Evolutionary conservation across 64 coral and sea anemone genomes (phyloP), one percentile per base, ranked within the genome.

Genomic region (Orbicella faveolata): DNA sequence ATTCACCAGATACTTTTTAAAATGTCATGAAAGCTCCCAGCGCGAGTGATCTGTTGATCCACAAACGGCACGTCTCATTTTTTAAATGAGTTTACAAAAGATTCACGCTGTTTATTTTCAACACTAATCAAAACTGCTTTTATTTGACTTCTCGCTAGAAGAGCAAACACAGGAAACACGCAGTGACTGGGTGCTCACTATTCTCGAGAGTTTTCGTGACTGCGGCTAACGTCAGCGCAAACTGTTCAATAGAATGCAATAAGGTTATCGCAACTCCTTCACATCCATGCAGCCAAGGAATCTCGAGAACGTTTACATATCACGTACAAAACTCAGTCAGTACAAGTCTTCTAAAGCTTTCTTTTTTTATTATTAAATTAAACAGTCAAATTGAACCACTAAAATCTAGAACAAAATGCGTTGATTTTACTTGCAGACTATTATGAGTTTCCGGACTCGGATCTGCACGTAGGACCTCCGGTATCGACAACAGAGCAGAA

Each of bases 191-290:
- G 15, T 23, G 61, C 30, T 8, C 2, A 1, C 10, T 9, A n/a
- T 20, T 69, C 39, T 69, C n/a, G 19, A 69, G 66, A 26, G 80
- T 18, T 44, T 83, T 19, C 80, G 62, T 83, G 80, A 65, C 61
- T 5, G 25, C 19, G 66, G 9, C 5, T 9, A 69, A 69, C 20
- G 54, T 57, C 9, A 57, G 13, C 7, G 21, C 66, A 7, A 69
- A 69, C 23, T 69, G 7, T n/a, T 69, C 20, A 69, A 25, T 9
- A 25, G 21, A 69, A 25, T 69, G 9, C 9, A 69, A n/a, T 20
- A 69, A 4, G 21, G 13, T 57, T 57, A 57, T 57, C 66, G n/a
- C 21, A 8, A n/a, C 9, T 69, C 8, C 66, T 69, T 69, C 21
- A 69, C 66, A n/a, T 25, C 19, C 8, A 21, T 4, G 66, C 21